A percentile compares a stretch with the other conserved stretches of the same genome.
Evolutionary conservation across 2,797 vertebrate species (phyloP).

Genomic region (Pitangus sulphuratus): DNA sequence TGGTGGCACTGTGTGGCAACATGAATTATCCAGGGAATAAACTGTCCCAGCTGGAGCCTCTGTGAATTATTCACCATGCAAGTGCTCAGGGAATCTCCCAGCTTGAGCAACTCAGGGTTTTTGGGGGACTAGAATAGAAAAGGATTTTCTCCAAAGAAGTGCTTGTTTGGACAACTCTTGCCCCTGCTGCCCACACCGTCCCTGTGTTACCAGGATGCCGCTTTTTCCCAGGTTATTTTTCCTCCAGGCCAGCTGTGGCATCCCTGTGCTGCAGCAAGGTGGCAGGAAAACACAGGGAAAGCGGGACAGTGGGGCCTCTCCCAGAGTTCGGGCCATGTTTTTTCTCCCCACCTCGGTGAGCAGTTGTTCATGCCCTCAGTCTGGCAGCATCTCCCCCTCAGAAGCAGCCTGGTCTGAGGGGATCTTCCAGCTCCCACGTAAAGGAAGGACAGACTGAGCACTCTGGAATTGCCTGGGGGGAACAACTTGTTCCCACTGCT

Average conservation of each 20-base stretch:
- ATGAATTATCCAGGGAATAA: not conserved
- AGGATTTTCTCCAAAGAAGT: not conserved
- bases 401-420: not conserved
- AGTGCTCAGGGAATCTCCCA: not conserved
- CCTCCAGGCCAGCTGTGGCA: not conserved
- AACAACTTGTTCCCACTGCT: not conserved
- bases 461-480: not conserved
- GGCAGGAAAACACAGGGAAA: not conserved
- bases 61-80: fast-evolving
- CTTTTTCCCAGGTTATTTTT: not conserved
- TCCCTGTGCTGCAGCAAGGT: not conserved
- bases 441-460: not conserved
- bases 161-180: not conserved
- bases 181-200: fast-evolving
- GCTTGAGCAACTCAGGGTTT: not conserved
- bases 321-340: not conserved
- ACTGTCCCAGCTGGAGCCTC: not conserved
- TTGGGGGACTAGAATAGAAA: not conserved
- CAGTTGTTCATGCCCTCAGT: fast-evolving
- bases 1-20: fast-evolving
- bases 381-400: not conserved
- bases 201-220: not conserved
- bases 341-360: not conserved
- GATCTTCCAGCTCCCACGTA: not conserved
- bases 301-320: fast-evolving